phyloP scores from a whole-genome alignment of 2,888 invertebrate species.

The Drosophila multiciliata region DNA sequence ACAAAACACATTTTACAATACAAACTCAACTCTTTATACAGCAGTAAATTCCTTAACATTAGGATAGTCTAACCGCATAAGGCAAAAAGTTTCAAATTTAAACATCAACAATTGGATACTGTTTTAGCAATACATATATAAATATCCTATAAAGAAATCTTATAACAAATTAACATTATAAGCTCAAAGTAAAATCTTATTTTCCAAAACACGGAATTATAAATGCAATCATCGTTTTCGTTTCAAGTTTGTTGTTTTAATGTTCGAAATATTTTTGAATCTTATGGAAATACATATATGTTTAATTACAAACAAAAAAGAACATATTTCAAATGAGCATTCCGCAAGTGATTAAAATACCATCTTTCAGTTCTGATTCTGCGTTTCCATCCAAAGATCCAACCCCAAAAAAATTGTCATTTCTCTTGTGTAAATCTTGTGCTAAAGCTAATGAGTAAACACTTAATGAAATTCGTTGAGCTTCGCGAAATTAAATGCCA shows the following conservation, averaged over 20 bases:
- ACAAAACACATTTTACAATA: slow-evolving; percentile 53
- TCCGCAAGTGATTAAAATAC: slow-evolving; percentile 59
- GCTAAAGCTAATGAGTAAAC: slow-evolving; percentile 37
- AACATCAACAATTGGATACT: slow-evolving; percentile 22
- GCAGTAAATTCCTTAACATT: slow-evolving; percentile 46
- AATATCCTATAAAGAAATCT: slow-evolving; percentile 38
- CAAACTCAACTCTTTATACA: slow-evolving; percentile 38
- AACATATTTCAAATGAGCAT: slow-evolving; percentile 51
- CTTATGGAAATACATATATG: slow-evolving; percentile 9
- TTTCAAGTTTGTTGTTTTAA: slow-evolving; percentile 24
- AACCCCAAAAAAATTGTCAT: slow-evolving; percentile 49
- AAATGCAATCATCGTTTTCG: slow-evolving; percentile 44
- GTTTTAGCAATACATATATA: slow-evolving; percentile 28
- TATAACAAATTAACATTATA: slow-evolving; percentile 52
- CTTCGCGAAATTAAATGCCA: slow-evolving; percentile 77
- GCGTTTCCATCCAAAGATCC: slow-evolving; percentile 71
- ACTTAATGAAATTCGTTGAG: slow-evolving; percentile 61
- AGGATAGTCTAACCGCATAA: slow-evolving; percentile 50
- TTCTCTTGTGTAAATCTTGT: slow-evolving; percentile 65
- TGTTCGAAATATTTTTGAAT: slow-evolving; percentile 24
- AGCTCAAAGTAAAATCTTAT: slow-evolving; percentile 57
- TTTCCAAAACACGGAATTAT: slow-evolving; percentile 55
- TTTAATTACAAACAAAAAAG: slow-evolving; percentile 20
- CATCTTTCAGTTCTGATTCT: slow-evolving; percentile 42
- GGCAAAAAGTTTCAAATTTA: slow-evolving; percentile 56